These are phyloP conservation scores for Lumbricus terrestris DNA, from an alignment of 2,888 invertebrate genomes.

Conservation along the genomic window DNA sequence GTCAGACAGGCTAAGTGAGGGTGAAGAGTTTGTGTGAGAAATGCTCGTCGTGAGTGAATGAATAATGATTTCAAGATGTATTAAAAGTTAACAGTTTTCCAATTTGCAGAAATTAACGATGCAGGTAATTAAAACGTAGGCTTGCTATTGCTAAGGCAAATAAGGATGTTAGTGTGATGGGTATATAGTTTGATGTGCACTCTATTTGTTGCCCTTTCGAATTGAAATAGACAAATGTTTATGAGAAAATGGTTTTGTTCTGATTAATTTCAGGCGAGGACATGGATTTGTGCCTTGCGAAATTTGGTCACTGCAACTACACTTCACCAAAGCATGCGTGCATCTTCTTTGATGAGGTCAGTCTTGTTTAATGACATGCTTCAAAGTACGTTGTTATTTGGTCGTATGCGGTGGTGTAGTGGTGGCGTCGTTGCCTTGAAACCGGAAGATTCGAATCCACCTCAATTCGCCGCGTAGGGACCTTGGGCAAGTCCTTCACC, in stretches of 20 bases:
- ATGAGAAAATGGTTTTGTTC: not conserved
- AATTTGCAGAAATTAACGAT: not conserved
- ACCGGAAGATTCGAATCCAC: no score
- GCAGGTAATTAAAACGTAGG: not conserved
- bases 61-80: not conserved
- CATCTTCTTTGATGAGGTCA: conserved; percentile 59
- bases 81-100: no score
- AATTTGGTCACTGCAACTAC: conserved; percentile 56
- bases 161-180: not conserved
- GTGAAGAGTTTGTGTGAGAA: no score
- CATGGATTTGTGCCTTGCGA: conserved; percentile 64
- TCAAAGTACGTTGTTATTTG: not conserved
- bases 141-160: not conserved
- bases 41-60: no score
- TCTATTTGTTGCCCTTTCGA: not conserved
- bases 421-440: no score
- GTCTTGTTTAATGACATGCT: conserved; percentile 21
- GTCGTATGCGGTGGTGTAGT: no score
- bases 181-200: not conserved
- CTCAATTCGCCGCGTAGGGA: no score
- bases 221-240: not conserved
- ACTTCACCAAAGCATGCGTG: conserved; percentile 58
- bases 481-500: no score
- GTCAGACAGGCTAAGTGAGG: no score
- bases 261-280: conserved; percentile 56